A percentile compares a stretch with the other conserved stretches of the same genome.
phyloP scores from a whole-genome alignment of 2,888 invertebrate species.

The Aphodius granarius region DNA sequence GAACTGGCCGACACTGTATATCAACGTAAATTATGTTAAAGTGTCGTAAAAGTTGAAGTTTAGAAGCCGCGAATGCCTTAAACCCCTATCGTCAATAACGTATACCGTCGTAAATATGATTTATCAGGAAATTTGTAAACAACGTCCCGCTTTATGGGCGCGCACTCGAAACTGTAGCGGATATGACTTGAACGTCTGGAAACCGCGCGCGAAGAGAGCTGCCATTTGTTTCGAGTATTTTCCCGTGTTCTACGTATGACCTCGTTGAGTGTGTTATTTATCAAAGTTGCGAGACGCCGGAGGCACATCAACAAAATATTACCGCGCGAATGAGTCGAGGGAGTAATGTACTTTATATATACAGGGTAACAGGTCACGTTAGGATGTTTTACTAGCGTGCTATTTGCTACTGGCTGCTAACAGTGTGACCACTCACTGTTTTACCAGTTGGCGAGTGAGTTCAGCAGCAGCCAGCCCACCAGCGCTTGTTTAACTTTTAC shows the following conservation, averaged over 20 bases:
- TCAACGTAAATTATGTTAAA: not conserved
- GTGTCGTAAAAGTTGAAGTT: not conserved
- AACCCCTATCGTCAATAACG: not conserved
- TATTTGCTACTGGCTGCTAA: too few relatives aligned
- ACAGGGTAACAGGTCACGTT: too few relatives aligned
- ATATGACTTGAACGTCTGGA: conserved; percentile 1
- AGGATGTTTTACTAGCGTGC: too few relatives aligned
- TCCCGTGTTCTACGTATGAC: not conserved
- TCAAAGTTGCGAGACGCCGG: not conserved
- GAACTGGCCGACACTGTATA: too few relatives aligned
- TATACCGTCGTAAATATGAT: conserved; percentile 8
- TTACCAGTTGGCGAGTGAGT: too few relatives aligned
- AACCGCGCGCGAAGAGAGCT: not conserved
- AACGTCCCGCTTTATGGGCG: conserved; percentile 10
- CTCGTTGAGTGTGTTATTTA: conserved; percentile 9
- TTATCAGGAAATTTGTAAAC: conserved; percentile 14
- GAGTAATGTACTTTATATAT: too few relatives aligned
- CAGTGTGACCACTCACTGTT: too few relatives aligned
- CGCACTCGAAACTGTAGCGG: not conserved
- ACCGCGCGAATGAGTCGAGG: not conserved
- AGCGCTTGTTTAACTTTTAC: too few relatives aligned
- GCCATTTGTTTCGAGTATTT: conserved; percentile 14
- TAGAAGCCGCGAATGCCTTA: not conserved
- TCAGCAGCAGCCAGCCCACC: too few relatives aligned
- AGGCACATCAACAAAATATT: not conserved